Evolutionary conservation across 2,113 vertebrate genomes (phyloP).

Genomic region (Cryptoleucopteryx plumbea): DNA sequence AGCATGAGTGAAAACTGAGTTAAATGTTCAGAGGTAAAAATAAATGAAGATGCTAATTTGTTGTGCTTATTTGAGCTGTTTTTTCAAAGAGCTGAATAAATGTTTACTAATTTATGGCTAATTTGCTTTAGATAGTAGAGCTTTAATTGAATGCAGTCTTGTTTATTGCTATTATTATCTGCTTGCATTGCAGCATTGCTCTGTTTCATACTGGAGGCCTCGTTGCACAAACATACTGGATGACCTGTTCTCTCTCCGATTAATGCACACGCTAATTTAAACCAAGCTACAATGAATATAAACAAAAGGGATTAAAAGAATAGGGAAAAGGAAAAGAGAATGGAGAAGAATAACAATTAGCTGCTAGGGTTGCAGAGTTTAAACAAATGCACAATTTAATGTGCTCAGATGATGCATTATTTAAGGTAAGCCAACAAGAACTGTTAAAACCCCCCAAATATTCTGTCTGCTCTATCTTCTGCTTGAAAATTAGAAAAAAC

Average conservation of each 20-base stretch:
- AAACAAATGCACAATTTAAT: neutral
- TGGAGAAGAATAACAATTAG: neutral
- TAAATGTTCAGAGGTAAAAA: constrained; percentile 3
- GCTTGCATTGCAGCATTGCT: neutral
- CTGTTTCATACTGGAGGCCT: neutral
- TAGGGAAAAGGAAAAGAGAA: neutral
- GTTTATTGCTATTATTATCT: neutral
- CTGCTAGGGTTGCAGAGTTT: neutral
- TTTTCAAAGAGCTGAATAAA: neutral
- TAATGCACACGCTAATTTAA: neutral
- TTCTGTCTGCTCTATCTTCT: neutral
- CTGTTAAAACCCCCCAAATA: accelerated
- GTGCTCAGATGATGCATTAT: neutral
- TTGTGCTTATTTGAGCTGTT: neutral
- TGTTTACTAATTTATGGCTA: constrained; percentile 10
- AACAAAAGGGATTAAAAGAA: neutral
- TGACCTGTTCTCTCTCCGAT: neutral
- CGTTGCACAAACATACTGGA: neutral
- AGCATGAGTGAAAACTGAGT: neutral
- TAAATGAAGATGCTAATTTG: neutral
- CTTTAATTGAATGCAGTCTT: neutral
- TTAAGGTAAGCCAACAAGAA: neutral
- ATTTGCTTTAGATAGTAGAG: constrained; percentile 10
- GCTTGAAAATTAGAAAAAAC: neutral
- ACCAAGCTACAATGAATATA: neutral